phyloP scores from a whole-genome alignment of 1,140 invertebrate species.

The Dermatophagoides farinae region DNA sequence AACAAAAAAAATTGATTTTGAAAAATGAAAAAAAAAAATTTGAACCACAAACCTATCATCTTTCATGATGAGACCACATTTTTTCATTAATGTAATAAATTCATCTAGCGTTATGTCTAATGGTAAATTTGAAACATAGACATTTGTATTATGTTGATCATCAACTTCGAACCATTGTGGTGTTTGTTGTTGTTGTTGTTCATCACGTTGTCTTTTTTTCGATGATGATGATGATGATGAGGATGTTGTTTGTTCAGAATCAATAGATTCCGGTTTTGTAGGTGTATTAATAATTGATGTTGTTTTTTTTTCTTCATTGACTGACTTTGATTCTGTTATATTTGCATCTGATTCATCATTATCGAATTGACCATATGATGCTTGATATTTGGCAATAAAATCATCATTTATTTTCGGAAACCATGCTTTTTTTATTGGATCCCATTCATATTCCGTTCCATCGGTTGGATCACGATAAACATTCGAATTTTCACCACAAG shows the following conservation, averaged over 20 bases:
- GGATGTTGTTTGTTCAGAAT: not conserved
- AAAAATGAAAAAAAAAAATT: not conserved
- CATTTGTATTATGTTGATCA: conserved; percentile 80
- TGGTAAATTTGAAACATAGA: conserved; percentile 87
- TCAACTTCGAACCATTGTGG: conserved; percentile 77
- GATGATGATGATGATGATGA: not conserved
- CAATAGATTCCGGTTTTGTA: not conserved
- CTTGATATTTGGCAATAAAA: conserved; percentile 84
- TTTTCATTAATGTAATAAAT: conserved; percentile 73
- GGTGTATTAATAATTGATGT: not conserved
- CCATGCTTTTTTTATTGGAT: conserved; percentile 70
- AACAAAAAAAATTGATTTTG: not conserved
- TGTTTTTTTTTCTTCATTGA: not conserved
- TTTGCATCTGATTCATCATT: not conserved
- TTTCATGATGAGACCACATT: conserved; percentile 83
- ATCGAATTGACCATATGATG: conserved; percentile 48
- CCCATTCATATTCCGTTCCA: conserved; percentile 76
- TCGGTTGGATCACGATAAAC: conserved; percentile 61
- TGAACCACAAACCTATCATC: conserved; percentile 30
- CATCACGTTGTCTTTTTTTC: not conserved
- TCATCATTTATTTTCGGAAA: conserved; percentile 93
- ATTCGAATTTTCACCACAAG: conserved; percentile 38
- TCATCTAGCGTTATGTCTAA: conserved; percentile 61
- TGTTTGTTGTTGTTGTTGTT: not conserved
- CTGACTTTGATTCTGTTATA: not conserved